These are phyloP conservation scores for Xiphophorus maculatus DNA, from an alignment of 2,113 vertebrate genomes.

Conservation along the genomic window DNA sequence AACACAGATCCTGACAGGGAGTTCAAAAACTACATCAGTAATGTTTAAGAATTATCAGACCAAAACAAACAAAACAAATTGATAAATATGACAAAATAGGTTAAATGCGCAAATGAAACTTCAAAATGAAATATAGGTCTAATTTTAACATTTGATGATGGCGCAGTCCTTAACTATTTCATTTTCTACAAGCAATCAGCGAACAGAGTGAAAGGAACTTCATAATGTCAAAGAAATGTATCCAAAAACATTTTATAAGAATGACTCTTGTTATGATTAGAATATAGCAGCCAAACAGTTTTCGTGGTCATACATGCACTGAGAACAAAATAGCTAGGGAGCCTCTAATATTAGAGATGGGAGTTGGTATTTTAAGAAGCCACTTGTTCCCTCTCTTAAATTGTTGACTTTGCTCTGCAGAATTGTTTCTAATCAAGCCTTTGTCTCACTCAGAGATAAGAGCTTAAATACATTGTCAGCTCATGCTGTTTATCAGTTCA, in stretches of 20 bases:
- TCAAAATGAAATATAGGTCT: too few species aligned
- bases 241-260: not conserved
- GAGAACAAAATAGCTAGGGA: not conserved
- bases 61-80: too few species aligned
- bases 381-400: conserved; percentile 54
- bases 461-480: conserved; percentile 58
- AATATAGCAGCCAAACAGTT: conserved; percentile 10
- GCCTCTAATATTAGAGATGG: conserved; percentile 4
- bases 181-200: too few species aligned
- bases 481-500: conserved; percentile 66
- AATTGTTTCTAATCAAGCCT: conserved; percentile 73
- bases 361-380: conserved; percentile 21
- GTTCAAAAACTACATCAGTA: too few species aligned
- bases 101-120: too few species aligned
- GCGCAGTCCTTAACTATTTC: not conserved
- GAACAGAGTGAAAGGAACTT: not conserved
- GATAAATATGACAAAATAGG: too few species aligned
- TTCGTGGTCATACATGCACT: not conserved
- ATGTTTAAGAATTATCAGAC: too few species aligned
- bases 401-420: conserved; percentile 69
- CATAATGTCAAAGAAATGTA: not conserved
- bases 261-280: conserved; percentile 8
- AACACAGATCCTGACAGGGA: too few species aligned
- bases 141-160: not conserved
- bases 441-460: conserved; percentile 76